Conservation (phyloP, 2,797 vertebrate genomes). For the Leptoclinus maculatus region DNA sequence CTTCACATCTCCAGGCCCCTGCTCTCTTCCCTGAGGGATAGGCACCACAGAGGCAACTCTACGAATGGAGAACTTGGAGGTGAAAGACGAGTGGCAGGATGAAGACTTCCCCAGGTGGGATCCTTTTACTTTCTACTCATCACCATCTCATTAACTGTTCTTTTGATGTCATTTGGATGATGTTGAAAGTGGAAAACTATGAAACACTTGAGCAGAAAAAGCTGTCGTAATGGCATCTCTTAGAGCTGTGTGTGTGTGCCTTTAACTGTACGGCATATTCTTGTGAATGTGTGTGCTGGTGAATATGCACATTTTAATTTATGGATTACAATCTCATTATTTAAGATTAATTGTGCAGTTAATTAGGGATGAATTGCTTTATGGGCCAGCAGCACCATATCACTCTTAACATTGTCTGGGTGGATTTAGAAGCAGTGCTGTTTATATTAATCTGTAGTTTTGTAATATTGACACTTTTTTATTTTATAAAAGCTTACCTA, state of each 20-base stretch:
- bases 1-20: slow-evolving; percentile 52
- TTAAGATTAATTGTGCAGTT: not conserved
- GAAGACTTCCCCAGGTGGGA: slow-evolving; percentile 93
- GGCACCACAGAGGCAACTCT: slow-evolving; percentile 92
- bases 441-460: not conserved
- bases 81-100: slow-evolving; percentile 95
- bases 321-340: slow-evolving; percentile 1
- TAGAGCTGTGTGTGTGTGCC: not conserved
- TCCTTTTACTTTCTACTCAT: slow-evolving; percentile 6
- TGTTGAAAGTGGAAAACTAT: not conserved
- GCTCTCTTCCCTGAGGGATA: slow-evolving; percentile 78
- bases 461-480: not conserved
- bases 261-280: not conserved
- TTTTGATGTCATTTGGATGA: not conserved
- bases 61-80: slow-evolving; percentile 91
- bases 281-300: not conserved
- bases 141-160: not conserved
- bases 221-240: not conserved
- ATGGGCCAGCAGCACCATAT: not conserved
- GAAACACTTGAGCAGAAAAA: not conserved
- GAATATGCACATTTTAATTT: slow-evolving; percentile 13
- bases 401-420: not conserved
- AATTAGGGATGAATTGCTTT: not conserved
- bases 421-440: not conserved
- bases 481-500: not conserved